Conservation (phyloP, 2,113 vertebrate species). For the Hippocampus guttulatus region DNA sequence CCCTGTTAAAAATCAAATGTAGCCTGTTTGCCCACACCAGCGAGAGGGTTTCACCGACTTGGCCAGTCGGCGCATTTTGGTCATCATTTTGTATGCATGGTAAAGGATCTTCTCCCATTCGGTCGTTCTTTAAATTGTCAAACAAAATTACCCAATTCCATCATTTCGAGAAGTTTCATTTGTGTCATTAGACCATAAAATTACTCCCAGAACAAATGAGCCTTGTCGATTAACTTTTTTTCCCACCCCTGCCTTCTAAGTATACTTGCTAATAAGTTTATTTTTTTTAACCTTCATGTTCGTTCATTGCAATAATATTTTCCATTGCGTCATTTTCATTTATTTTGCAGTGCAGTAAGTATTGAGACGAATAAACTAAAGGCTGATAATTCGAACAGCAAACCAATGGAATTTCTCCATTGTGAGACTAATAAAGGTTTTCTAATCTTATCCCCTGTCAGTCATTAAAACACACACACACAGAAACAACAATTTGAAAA, state of each 20-base stretch:
- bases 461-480: too few relatives aligned
- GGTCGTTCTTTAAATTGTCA: too few relatives aligned
- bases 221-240: background rate
- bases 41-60: too few relatives aligned
- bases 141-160: background rate
- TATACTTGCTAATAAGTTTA: background rate
- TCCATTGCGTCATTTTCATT: background rate
- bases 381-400: background rate
- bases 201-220: background rate
- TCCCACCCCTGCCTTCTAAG: background rate
- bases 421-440: too few relatives aligned
- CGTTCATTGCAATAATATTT: too few relatives aligned
- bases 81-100: too few relatives aligned
- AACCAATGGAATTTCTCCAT: background rate
- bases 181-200: background rate
- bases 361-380: background rate
- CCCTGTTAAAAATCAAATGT: too few relatives aligned
- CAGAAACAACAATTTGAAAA: background rate
- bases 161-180: background rate
- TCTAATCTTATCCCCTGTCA: too few relatives aligned
- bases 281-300: background rate
- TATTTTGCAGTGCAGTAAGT: background rate
- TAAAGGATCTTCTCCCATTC: too few relatives aligned
- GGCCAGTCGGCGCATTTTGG: too few relatives aligned
- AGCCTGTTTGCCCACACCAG: background rate